A percentile compares a stretch with the other conserved stretches of the same genome.
Evolutionary conservation across 2,888 invertebrate species (phyloP).

Genomic region (Tenthredo amoena): DNA sequence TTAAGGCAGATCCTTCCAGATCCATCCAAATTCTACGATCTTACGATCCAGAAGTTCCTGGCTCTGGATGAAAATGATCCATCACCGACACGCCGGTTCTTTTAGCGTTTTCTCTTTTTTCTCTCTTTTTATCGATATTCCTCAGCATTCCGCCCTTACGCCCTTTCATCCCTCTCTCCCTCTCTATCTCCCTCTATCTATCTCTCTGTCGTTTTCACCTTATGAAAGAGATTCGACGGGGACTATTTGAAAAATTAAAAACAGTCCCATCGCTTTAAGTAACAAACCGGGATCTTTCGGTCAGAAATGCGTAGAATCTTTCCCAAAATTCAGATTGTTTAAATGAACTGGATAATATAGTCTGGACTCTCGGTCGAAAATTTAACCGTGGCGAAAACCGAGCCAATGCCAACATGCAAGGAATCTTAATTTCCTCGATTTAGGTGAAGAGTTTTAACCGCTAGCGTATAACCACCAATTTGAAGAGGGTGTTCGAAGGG

Average conservation of each 20-base stretch:
- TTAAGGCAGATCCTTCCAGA: conserved; percentile 38
- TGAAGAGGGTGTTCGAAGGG: background rate
- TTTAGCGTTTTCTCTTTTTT: background rate
- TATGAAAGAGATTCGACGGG: background rate
- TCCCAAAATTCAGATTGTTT: background rate
- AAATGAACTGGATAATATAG: background rate
- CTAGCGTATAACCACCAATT: conserved; percentile 12
- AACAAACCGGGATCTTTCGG: background rate
- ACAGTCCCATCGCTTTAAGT: background rate
- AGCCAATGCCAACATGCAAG: background rate
- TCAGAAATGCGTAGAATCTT: background rate
- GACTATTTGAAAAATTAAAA: background rate
- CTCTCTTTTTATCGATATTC: conserved; percentile 21
- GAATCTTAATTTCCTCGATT: conserved; percentile 13
- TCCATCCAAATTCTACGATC: conserved; percentile 39
- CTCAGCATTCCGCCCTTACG: background rate
- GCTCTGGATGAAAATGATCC: conserved; percentile 46
- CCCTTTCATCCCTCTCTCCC: background rate
- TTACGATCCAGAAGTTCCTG: conserved; percentile 29
- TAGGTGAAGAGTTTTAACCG: background rate
- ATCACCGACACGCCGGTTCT: conserved; percentile 46
- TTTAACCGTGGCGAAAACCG: background rate
- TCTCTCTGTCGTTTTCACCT: background rate
- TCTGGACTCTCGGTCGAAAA: background rate
- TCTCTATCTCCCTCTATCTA: background rate